Base-by-base conservation (phyloP, 2,888 invertebrate species). In the Eulithis prunata region DNA sequence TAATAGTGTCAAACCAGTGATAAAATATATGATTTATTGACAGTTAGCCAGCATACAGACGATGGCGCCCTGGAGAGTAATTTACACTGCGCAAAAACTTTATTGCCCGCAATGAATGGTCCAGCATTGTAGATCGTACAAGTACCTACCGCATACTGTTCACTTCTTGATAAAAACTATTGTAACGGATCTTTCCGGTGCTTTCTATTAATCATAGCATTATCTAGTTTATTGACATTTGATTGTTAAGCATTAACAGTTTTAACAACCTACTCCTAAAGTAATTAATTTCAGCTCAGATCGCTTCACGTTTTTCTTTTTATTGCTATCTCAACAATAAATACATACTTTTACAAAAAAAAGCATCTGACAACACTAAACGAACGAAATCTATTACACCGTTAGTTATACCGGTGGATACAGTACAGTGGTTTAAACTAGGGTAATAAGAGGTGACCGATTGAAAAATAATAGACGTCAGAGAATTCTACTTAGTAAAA, bases 51-150 rank as follows among this genome's bases (percentile, higher is more conserved):
- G 79, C 77, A 81, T 77, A 74, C 66, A 71, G 71, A 73, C 70
- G 76, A 79, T 73, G 80, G 79, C 80, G 77, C 84, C 82, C 80
- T 72, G 66, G 83, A 83, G 83, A 84, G 82, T 79, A 84, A 87
- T 87, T 87, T 82, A 75, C 78, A 75, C 66, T 72, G 72, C 71
- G 80, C 81, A 88, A 89, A 91, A 89, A 89, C 80, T 77, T 69
- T 78, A 78, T 75, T 76, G 73, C 68, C 75, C 73, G 75, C 73
- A 75, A 71, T 71, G 68, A 70, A 66, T 75, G 70, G 73, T 73
- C 70, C 21, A 60, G 66, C 59, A 69, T 64, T 66, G 68, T 64
- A 46, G 69, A 46, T 21, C 49, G 67, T 72, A 68, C 69, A 64
- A 55, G 46, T 62, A 70, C 69, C 70, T 62, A 70, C 69, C 70